Evolutionary conservation across 2,113 vertebrate genomes (phyloP).

Genomic region (Siphamia tubifer): DNA sequence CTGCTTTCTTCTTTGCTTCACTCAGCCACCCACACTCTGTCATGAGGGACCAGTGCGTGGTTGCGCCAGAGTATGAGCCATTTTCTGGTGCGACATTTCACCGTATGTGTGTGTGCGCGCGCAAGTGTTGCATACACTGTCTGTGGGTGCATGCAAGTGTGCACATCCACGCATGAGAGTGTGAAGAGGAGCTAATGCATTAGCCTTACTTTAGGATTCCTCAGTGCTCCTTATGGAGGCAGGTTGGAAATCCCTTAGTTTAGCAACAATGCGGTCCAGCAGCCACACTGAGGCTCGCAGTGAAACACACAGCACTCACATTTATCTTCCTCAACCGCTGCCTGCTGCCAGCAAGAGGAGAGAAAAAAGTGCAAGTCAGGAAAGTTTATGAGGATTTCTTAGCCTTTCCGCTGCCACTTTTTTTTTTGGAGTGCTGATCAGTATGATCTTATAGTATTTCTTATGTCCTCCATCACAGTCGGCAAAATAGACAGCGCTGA

Average conservation of each 20-base stretch:
- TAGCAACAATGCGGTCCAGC: constrained; percentile 47
- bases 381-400: constrained; percentile 18
- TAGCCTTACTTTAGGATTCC: constrained; percentile 40
- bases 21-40: constrained; percentile 55
- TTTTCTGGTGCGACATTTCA: constrained; percentile 34
- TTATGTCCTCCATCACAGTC: constrained; percentile 13
- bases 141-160: not conserved
- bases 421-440: not conserved
- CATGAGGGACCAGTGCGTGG: constrained; percentile 29
- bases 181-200: constrained; percentile 39
- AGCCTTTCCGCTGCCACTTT: constrained; percentile 6
- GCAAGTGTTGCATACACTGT: not conserved
- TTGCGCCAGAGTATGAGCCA: constrained; percentile 8
- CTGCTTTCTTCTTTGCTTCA: constrained; percentile 29
- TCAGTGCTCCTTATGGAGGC: constrained; percentile 17
- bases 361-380: constrained; percentile 42
- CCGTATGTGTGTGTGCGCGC: not conserved
- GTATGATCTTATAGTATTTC: not conserved
- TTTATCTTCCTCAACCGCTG: constrained; percentile 59
- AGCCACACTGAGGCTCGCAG: constrained; percentile 12
- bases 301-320: constrained; percentile 28
- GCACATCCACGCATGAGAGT: not conserved
- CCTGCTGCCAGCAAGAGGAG: constrained; percentile 29
- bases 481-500: constrained; percentile 1
- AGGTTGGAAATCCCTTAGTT: constrained; percentile 51